phyloP scores from a whole-genome alignment of 53 echinoderm and acorn worm species.

The Mesocentrotus franciscanus region DNA sequence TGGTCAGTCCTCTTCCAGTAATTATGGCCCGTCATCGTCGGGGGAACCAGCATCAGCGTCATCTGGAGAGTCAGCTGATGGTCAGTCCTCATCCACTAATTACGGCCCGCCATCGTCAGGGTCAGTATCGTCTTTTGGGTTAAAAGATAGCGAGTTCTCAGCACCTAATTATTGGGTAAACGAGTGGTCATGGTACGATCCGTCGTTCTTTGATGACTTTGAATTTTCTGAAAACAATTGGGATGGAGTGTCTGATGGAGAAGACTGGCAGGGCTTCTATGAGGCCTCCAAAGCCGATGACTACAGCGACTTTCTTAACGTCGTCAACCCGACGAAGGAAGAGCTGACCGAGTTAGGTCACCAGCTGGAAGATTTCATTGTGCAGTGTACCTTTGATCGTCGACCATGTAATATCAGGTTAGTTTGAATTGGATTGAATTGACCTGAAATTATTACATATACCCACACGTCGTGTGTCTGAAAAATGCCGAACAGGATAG shows the following conservation, averaged over 20 bases:
- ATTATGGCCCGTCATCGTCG: background rate
- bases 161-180: background rate
- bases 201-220: slow-evolving; percentile 50
- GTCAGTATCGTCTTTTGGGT: background rate
- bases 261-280: slow-evolving; percentile 90
- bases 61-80: background rate
- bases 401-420: slow-evolving; percentile 85
- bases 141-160: background rate
- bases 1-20: background rate
- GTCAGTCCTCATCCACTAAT: background rate
- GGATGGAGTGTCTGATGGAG: slow-evolving; percentile 67
- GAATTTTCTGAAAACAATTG: slow-evolving; percentile 77
- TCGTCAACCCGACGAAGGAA: slow-evolving; percentile 79
- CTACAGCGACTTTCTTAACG: slow-evolving; percentile 84
- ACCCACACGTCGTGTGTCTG: no score
- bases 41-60: background rate
- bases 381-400: slow-evolving; percentile 94
- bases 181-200: slow-evolving; percentile 52
- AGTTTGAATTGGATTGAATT: slow-evolving; percentile 26
- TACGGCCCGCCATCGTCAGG: background rate
- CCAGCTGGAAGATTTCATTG: slow-evolving; percentile 80
- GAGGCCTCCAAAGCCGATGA: slow-evolving; percentile 78
- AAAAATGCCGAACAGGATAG: no score
- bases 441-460: no score
- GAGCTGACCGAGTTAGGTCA: slow-evolving; percentile 78